Percentiles rank a stretch among this genome's conserved stretches.
phyloP scores from a whole-genome alignment of 2,888 invertebrate species.

The Troilus luridus region DNA sequence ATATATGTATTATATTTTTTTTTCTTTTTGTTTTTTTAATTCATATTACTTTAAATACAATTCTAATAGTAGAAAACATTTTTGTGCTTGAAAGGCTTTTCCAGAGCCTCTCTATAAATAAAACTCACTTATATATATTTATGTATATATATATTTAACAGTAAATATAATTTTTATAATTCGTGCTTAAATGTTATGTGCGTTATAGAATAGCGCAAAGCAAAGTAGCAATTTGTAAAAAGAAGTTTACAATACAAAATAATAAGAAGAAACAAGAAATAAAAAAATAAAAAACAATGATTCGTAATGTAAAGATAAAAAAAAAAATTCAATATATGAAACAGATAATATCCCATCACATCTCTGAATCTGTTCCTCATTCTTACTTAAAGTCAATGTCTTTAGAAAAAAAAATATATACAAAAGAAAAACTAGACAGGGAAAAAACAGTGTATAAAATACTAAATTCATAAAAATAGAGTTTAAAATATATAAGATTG shows the following conservation, averaged over 20 bases:
- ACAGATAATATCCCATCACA: not conserved
- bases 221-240: constrained; percentile 28
- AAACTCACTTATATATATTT: constrained; percentile 5
- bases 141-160: constrained; percentile 2
- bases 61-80: constrained; percentile 40
- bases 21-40: not conserved
- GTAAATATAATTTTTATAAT: constrained; percentile 26
- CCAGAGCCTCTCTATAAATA: constrained; percentile 34
- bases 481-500: not conserved
- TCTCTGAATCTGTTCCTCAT: not conserved
- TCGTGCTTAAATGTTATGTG: constrained; percentile 43
- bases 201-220: constrained; percentile 43
- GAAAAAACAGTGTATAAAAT: not conserved
- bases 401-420: constrained; percentile 1
- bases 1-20: constrained; percentile 39
- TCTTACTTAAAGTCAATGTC: constrained; percentile 13
- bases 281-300: not conserved
- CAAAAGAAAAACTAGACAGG: not conserved
- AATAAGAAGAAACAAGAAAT: not conserved
- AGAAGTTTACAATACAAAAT: not conserved
- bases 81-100: constrained; percentile 42
- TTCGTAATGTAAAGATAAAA: not conserved
- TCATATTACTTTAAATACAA: not conserved
- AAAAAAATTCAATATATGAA: not conserved
- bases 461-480: not conserved